Conservation (phyloP, 2,113 vertebrate genomes). For the Progne subis region DNA sequence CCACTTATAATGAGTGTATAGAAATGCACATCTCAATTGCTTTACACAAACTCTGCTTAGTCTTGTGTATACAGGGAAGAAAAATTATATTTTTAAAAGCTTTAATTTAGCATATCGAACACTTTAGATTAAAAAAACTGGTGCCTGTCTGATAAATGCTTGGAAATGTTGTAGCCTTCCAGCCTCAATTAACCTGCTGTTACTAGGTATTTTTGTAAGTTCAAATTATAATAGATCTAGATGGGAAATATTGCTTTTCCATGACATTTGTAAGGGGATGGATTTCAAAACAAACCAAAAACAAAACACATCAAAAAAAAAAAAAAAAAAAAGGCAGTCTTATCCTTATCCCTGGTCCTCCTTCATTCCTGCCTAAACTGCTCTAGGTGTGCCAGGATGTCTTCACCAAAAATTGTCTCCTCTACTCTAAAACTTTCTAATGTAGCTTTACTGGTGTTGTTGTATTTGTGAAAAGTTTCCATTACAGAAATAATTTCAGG, state of each 20-base stretch:
- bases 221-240: background rate
- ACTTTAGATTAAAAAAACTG: background rate
- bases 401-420: background rate
- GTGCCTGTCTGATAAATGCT: background rate
- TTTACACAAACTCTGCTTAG: background rate
- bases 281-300: background rate
- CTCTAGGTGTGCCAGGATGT: background rate
- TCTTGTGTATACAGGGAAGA: background rate
- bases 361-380: background rate
- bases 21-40: background rate
- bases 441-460: background rate
- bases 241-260: background rate
- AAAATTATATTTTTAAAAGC: background rate
- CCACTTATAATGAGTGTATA: background rate
- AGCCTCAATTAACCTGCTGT: background rate
- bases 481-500: background rate
- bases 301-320: too few relatives aligned
- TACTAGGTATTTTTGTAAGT: background rate
- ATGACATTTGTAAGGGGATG: background rate
- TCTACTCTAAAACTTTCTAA: background rate
- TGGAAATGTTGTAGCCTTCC: background rate
- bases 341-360: background rate
- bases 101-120: constrained; percentile 6
- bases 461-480: background rate
- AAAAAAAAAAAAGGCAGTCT: background rate